These are phyloP conservation scores for Ceyx melanurus DNA, from an alignment of 2,113 vertebrate species.

Conservation along the genomic window DNA sequence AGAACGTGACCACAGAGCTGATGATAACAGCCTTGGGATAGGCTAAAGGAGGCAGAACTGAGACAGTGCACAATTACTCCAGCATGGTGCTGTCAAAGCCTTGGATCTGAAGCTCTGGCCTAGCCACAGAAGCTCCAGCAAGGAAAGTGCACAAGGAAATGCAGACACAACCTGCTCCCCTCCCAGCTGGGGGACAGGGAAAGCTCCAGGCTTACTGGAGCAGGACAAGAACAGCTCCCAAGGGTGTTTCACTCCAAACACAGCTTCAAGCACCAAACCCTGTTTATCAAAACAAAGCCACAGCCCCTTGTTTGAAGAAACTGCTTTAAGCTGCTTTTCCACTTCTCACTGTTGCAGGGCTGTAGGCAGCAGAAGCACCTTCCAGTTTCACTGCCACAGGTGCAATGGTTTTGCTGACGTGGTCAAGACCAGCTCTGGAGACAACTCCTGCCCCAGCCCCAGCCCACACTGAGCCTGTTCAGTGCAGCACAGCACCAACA, in stretches of 20 bases:
- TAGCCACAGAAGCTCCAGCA: neutral
- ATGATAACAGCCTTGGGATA: neutral
- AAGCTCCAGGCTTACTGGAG: neutral
- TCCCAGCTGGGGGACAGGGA: neutral
- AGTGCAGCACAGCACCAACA: neutral
- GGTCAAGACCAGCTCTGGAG: neutral
- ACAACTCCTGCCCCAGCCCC: neutral
- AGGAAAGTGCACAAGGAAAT: neutral
- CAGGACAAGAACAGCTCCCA: neutral
- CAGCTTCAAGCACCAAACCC: neutral
- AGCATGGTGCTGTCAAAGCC: neutral
- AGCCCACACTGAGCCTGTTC: neutral
- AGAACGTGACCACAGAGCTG: neutral
- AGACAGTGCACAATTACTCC: neutral
- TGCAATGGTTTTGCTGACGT: accelerated
- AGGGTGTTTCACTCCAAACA: neutral
- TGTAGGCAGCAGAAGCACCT: neutral
- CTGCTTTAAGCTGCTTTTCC: neutral
- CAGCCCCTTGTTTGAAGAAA: neutral
- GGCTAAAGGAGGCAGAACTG: neutral
- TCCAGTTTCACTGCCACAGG: neutral
- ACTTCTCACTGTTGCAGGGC: neutral
- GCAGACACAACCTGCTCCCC: neutral
- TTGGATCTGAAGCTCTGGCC: neutral
- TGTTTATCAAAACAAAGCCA: neutral